A percentile compares a stretch with the other conserved stretches of the same genome.
These are phyloP conservation scores for Acrocera orbiculus DNA, from an alignment of 2,888 invertebrate species.

Conservation along the genomic window DNA sequence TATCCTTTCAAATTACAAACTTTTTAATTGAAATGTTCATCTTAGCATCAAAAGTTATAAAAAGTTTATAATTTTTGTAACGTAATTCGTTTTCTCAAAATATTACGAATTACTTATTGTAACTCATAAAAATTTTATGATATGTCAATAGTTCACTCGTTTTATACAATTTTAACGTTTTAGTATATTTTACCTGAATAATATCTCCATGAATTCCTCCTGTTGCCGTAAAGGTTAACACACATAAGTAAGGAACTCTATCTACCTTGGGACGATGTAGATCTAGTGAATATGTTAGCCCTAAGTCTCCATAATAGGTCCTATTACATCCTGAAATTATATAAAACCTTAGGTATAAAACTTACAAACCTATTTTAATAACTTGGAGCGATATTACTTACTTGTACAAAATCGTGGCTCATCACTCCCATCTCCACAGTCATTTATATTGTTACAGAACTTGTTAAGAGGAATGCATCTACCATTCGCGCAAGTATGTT, in stretches of 20 bases:
- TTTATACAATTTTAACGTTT: too few species aligned
- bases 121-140: too few species aligned
- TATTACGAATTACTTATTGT: too few species aligned
- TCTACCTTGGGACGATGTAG: slow-evolving; percentile 72
- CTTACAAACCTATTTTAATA: neutral
- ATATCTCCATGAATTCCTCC: slow-evolving; percentile 71
- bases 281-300: slow-evolving; percentile 70
- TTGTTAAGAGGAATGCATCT: slow-evolving; percentile 42
- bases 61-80: too few species aligned
- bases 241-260: slow-evolving; percentile 71
- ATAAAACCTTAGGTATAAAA: neutral
- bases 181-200: slow-evolving; percentile 67
- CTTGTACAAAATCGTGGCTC: slow-evolving; percentile 68
- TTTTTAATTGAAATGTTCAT: too few species aligned
- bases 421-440: slow-evolving; percentile 65
- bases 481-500: slow-evolving; percentile 29
- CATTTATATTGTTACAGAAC: slow-evolving; percentile 61
- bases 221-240: slow-evolving; percentile 69
- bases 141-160: too few species aligned
- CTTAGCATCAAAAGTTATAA: too few species aligned
- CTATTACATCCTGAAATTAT: slow-evolving; percentile 48
- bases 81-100: too few species aligned
- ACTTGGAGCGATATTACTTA: slow-evolving; percentile 39
- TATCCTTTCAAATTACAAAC: too few species aligned
- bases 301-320: slow-evolving; percentile 78